phyloP scores from a whole-genome alignment of 2,888 invertebrate species.

The Agrotis exclamationis region DNA sequence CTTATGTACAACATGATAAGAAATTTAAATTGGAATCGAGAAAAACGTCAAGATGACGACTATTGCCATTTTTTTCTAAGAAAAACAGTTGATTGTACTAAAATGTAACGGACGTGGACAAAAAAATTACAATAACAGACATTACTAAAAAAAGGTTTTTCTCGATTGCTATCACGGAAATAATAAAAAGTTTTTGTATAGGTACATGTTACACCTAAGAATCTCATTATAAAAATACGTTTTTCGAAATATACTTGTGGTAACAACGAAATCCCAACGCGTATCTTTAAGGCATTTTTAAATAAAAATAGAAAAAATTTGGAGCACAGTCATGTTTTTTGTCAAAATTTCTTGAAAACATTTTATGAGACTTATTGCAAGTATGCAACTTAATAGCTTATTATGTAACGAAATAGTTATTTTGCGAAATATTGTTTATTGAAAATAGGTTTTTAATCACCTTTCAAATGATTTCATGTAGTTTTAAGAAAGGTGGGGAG shows the following conservation, averaged over 20 bases:
- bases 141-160: slow-evolving; percentile 16
- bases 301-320: slow-evolving; percentile 54
- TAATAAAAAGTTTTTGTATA: slow-evolving; percentile 33
- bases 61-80: slow-evolving; percentile 3
- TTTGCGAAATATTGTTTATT: slow-evolving; percentile 45
- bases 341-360: slow-evolving; percentile 28
- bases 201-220: slow-evolving; percentile 49
- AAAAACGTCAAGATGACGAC: slow-evolving; percentile 3
- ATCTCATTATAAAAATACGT: slow-evolving; percentile 60
- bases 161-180: slow-evolving; percentile 37
- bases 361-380: slow-evolving; percentile 55
- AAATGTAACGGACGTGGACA: slow-evolving; percentile 12
- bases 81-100: background rate
- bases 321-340: slow-evolving; percentile 54
- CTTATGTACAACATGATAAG: slow-evolving; percentile 23
- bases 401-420: slow-evolving; percentile 47
- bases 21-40: slow-evolving; percentile 40
- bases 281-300: slow-evolving; percentile 56
- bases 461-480: slow-evolving; percentile 62
- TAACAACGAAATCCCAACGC: slow-evolving; percentile 73
- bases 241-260: slow-evolving; percentile 56
- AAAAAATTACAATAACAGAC: slow-evolving; percentile 14
- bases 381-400: slow-evolving; percentile 51
- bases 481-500: slow-evolving; percentile 45
- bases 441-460: slow-evolving; percentile 44